Percentiles rank a stretch among this genome's conserved stretches.
Conservation (phyloP, 2,888 invertebrate genomes). For the Amiota communis region DNA sequence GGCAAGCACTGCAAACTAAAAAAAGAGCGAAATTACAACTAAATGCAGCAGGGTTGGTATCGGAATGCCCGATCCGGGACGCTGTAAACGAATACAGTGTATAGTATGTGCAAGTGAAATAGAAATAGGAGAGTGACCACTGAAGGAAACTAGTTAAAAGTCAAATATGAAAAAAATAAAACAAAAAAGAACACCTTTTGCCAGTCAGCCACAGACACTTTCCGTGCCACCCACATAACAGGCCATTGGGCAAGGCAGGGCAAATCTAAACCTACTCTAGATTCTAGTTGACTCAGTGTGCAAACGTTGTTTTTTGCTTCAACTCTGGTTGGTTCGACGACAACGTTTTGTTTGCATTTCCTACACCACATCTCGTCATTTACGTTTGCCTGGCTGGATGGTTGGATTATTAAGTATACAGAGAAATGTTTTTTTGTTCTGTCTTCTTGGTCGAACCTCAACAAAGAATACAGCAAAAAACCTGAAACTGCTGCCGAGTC, state of each 20-base stretch:
- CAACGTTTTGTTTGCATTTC: slow-evolving; percentile 48
- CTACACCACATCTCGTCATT: not conserved
- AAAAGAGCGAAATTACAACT: too few relatives aligned
- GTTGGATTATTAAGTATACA: too few relatives aligned
- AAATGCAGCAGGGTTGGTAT: too few relatives aligned
- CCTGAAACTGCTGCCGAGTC: slow-evolving; percentile 26
- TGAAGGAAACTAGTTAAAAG: not conserved
- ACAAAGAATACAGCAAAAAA: slow-evolving; percentile 27
- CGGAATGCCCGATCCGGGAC: too few relatives aligned
- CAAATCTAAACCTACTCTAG: not conserved
- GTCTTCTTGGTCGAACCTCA: not conserved
- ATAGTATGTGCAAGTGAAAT: not conserved
- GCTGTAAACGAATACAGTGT: not conserved
- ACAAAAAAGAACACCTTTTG: not conserved
- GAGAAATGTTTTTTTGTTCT: too few relatives aligned
- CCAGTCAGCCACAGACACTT: not conserved
- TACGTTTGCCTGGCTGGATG: not conserved
- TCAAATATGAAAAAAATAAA: not conserved
- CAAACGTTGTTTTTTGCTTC: not conserved
- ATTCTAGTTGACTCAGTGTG: too few relatives aligned
- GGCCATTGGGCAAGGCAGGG: not conserved
- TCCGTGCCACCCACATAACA: not conserved
- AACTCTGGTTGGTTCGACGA: slow-evolving; percentile 54
- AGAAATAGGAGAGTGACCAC: slow-evolving; percentile 16
- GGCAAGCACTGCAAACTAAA: too few relatives aligned